These are phyloP conservation scores for Liolophura sinensis DNA, from an alignment of 1,140 invertebrate species.

Conservation along the genomic window DNA sequence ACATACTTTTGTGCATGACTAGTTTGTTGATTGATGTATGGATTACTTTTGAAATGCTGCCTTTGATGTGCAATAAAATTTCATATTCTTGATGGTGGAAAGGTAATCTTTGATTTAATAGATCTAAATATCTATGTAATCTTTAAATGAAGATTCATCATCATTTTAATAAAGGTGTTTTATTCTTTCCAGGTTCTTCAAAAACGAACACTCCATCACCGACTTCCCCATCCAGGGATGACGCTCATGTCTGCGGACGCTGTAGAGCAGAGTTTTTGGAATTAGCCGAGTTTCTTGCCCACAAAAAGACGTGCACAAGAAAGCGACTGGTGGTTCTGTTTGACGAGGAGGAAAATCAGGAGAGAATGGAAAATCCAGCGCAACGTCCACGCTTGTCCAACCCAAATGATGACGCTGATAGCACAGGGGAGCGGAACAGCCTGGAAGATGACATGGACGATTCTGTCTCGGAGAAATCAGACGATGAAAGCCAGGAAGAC, in stretches of 20 bases:
- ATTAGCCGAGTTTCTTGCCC: slow-evolving; percentile 29
- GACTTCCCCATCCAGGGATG: slow-evolving; percentile 7
- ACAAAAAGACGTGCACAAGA: slow-evolving; percentile 33
- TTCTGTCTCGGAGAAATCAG: neutral
- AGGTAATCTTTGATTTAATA: too few relatives aligned
- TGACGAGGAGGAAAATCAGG: slow-evolving; percentile 24
- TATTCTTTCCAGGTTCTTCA: slow-evolving; percentile 17
- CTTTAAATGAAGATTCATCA: too few relatives aligned
- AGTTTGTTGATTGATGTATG: too few relatives aligned
- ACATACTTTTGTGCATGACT: too few relatives aligned
- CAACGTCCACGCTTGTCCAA: slow-evolving; percentile 1
- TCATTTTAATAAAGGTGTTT: neutral
- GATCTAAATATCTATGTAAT: too few relatives aligned
- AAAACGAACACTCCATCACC: too few relatives aligned
- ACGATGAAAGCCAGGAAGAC: slow-evolving; percentile 11
- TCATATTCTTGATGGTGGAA: too few relatives aligned
- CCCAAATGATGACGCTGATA: neutral
- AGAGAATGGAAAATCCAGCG: too few relatives aligned
- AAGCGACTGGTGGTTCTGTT: slow-evolving; percentile 27
- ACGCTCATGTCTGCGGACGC: slow-evolving; percentile 40
- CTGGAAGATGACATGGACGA: neutral
- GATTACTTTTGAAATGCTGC: too few relatives aligned
- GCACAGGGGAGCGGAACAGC: neutral
- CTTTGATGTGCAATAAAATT: too few relatives aligned
- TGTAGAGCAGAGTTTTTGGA: slow-evolving; percentile 38